Conservation (phyloP, 2,797 vertebrate species). For the Enteromius mattozi region DNA sequence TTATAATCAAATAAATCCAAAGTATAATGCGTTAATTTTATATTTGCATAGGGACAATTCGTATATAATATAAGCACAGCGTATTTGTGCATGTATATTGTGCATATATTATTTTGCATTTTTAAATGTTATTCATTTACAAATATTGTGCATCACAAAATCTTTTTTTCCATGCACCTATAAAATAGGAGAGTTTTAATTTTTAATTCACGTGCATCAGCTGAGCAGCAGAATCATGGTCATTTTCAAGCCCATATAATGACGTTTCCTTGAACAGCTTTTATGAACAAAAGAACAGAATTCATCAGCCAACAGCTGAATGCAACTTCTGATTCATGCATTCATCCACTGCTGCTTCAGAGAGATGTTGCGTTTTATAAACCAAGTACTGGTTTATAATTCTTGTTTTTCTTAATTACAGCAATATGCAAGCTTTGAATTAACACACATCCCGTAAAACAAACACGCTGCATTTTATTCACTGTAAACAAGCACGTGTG, state of each 20-base stretch:
- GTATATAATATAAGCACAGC: not conserved
- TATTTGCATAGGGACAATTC: not conserved
- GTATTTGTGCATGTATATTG: not conserved
- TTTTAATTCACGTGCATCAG: not conserved
- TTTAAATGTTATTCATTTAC: not conserved
- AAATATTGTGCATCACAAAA: not conserved
- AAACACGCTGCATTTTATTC: not conserved
- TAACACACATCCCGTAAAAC: not conserved
- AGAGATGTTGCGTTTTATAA: not conserved
- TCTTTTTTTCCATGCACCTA: not conserved
- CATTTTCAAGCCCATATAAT: not conserved
- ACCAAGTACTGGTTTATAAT: not conserved
- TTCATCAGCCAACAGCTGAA: slow-evolving; percentile 20
- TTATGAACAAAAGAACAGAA: slow-evolving; percentile 23
- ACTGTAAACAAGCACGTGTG: not conserved
- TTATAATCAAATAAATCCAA: not conserved
- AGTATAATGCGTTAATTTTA: not conserved
- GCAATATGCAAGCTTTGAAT: not conserved
- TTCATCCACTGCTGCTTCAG: not conserved
- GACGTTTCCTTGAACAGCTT: slow-evolving; percentile 12
- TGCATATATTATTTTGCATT: not conserved
- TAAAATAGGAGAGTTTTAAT: not conserved
- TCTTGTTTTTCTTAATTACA: not conserved
- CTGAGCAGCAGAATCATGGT: not conserved
- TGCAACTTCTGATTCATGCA: slow-evolving; percentile 21